These are phyloP conservation scores for Motacilla alba DNA, from an alignment of 2,113 vertebrate genomes.

Conservation along the genomic window DNA sequence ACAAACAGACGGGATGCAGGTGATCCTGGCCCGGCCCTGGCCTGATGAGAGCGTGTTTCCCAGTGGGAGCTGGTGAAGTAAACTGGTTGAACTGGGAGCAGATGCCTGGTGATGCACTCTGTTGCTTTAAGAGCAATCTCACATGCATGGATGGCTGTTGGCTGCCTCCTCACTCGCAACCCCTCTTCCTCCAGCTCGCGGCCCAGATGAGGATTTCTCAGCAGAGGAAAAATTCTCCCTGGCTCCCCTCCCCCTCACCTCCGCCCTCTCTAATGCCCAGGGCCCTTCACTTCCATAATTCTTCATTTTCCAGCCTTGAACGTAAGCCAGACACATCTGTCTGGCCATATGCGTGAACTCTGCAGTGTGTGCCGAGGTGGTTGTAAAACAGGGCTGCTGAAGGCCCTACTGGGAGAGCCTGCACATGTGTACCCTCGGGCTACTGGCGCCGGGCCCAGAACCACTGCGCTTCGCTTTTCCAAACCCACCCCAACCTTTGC, in stretches of 20 bases:
- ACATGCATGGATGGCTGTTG: conserved; percentile 57
- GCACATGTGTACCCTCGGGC: conserved; percentile 84
- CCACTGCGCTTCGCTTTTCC: conserved; percentile 77
- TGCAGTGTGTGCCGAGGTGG: conserved; percentile 84
- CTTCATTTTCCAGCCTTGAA: conserved; percentile 95
- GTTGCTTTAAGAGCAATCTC: conserved; percentile 75
- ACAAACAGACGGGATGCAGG: conserved; percentile 18
- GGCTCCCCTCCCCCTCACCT: conserved; percentile 68
- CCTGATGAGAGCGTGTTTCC: neutral
- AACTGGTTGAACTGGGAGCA: conserved; percentile 6
- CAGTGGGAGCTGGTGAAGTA: neutral
- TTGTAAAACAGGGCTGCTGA: conserved; percentile 87
- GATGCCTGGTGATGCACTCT: neutral
- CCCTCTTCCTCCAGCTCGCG: conserved; percentile 72
- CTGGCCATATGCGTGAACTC: conserved; percentile 97
- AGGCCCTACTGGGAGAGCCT: conserved; percentile 84
- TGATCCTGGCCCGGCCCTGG: neutral
- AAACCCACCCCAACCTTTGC: conserved; percentile 79
- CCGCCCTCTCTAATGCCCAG: conserved; percentile 84
- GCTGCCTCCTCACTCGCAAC: conserved; percentile 62
- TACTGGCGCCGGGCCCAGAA: conserved; percentile 82
- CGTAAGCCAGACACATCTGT: conserved; percentile 96
- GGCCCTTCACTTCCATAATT: conserved; percentile 97
- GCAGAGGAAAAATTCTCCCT: conserved; percentile 75
- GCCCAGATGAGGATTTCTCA: conserved; percentile 82